Conservation (phyloP, 2,888 invertebrate genomes). For the Apotomis betuletana region DNA sequence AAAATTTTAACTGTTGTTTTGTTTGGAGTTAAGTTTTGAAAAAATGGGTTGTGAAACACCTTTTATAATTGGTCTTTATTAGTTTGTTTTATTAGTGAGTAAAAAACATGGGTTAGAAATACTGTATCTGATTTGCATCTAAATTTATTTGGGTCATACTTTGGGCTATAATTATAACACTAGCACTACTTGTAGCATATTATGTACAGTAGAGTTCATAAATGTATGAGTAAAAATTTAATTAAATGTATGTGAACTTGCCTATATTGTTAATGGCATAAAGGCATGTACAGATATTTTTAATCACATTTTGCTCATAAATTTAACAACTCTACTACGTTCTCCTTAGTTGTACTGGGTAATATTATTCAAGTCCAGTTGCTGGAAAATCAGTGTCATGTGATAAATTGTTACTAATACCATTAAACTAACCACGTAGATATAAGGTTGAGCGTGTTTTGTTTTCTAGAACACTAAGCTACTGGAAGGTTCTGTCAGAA, state of each 20-base stretch:
- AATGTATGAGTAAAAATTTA: too few relatives aligned
- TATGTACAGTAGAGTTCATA: too few relatives aligned
- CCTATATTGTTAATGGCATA: too few relatives aligned
- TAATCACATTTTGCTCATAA: too few relatives aligned
- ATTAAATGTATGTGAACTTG: too few relatives aligned
- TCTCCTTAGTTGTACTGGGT: neutral
- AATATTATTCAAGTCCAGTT: neutral
- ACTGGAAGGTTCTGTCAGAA: conserved; percentile 89
- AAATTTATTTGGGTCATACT: too few relatives aligned
- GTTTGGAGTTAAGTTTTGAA: neutral
- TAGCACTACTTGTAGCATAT: too few relatives aligned
- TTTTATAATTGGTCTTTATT: neutral
- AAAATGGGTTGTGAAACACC: conserved; percentile 1
- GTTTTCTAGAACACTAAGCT: conserved; percentile 87
- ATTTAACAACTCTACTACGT: too few relatives aligned
- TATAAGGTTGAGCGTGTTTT: conserved; percentile 49
- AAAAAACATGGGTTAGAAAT: too few relatives aligned
- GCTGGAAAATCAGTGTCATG: conserved; percentile 25
- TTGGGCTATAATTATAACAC: too few relatives aligned
- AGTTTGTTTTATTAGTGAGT: neutral
- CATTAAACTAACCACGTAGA: conserved; percentile 26
- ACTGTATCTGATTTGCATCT: too few relatives aligned
- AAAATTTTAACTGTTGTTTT: conserved; percentile 7
- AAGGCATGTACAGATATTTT: too few relatives aligned
- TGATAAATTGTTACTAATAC: conserved; percentile 33